These are phyloP conservation scores for Brachionus plicatilis DNA, from an alignment of 1,140 invertebrate genomes.

Conservation along the genomic window DNA sequence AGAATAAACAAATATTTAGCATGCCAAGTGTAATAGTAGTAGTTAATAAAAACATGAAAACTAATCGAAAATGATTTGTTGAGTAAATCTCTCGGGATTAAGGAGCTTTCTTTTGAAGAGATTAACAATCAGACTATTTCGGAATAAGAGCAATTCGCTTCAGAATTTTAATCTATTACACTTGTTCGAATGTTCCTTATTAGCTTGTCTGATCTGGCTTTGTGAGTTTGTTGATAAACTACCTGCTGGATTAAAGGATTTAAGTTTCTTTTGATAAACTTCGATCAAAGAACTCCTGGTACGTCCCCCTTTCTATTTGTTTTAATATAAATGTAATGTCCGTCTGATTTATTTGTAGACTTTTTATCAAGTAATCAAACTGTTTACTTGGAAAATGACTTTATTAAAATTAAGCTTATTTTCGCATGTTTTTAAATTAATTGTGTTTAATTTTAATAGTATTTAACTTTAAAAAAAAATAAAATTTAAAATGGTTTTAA, in stretches of 20 bases:
- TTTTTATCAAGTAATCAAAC: neutral
- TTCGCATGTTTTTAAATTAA: too few species aligned
- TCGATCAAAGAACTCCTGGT: conserved; percentile 10
- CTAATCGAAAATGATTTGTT: neutral
- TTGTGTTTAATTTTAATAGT: too few species aligned
- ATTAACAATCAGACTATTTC: conserved; percentile 30
- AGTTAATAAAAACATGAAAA: conserved; percentile 17
- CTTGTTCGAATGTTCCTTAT: conserved; percentile 9
- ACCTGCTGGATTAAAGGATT: conserved; percentile 19
- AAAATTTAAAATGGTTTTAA: too few species aligned
- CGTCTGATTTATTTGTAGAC: neutral
- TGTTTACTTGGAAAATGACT: too few species aligned
- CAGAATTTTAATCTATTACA: neutral
- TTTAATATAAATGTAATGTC: neutral
- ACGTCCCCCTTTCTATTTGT: neutral
- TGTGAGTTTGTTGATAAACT: conserved; percentile 10
- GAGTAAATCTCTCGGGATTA: neutral
- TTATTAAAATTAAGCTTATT: too few species aligned
- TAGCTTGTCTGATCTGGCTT: neutral
- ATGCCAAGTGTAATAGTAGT: conserved; percentile 35
- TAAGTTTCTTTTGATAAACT: neutral
- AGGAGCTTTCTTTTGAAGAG: conserved; percentile 17
- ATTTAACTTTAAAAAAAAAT: too few species aligned
- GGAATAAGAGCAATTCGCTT: conserved; percentile 1
- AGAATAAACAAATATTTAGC: conserved; percentile 27